A percentile compares a stretch with the other conserved stretches of the same genome.
Evolutionary conservation across 2,113 vertebrate genomes (phyloP).

Genomic region (Corythornis cristatus): DNA sequence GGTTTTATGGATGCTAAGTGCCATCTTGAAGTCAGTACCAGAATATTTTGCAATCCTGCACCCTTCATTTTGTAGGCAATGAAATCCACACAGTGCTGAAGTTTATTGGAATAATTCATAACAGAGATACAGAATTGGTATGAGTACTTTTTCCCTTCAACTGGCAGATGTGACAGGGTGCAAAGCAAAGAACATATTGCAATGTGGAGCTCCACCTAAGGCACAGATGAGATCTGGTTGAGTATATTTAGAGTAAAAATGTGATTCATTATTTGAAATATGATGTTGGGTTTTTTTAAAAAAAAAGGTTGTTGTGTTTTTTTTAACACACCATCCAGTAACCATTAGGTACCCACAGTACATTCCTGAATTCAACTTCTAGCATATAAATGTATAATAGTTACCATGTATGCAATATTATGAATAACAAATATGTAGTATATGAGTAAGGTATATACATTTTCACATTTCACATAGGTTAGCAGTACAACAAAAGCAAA

Average conservation of each 20-base stretch:
- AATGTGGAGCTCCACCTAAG: background rate
- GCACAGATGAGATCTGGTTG: background rate
- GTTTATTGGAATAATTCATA: background rate
- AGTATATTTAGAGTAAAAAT: background rate
- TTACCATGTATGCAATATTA: background rate
- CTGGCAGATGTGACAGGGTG: background rate
- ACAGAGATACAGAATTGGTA: background rate
- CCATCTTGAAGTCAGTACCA: background rate
- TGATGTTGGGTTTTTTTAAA: background rate
- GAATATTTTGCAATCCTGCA: background rate
- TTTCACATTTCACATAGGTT: constrained; percentile 15
- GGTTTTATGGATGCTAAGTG: background rate
- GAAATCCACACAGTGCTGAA: background rate
- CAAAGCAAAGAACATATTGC: background rate
- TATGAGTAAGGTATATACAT: background rate
- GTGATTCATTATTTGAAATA: background rate
- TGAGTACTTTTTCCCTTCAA: background rate
- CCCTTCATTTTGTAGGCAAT: background rate
- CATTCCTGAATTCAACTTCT: background rate
- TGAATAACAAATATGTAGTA: background rate
- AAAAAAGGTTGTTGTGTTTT: background rate
- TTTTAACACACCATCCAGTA: background rate
- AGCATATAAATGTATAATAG: background rate
- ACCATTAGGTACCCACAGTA: background rate
- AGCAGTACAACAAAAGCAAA: constrained; percentile 8